Percentiles rank a stretch among this genome's conserved stretches.
Evolutionary conservation across 1,140 invertebrate species (phyloP).

Genomic region (Pseudomyrmex pallidus): DNA sequence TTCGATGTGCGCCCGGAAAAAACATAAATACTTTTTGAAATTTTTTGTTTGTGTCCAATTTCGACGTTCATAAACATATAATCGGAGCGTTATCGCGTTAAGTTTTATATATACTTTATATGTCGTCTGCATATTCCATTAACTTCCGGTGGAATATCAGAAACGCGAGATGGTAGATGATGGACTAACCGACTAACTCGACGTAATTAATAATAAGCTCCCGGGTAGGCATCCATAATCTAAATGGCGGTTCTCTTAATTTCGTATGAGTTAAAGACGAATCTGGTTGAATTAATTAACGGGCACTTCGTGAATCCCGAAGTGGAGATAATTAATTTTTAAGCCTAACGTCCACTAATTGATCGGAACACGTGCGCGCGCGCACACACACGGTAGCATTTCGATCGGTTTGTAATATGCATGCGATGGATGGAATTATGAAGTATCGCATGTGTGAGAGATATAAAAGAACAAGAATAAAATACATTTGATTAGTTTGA

Average conservation of each 20-base stretch:
- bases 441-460: constrained; percentile 1
- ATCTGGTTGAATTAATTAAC: constrained; percentile 71
- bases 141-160: constrained; percentile 58
- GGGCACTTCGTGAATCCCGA: constrained; percentile 63
- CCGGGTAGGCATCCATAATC: constrained; percentile 61
- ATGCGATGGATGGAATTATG: neutral
- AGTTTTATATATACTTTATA: constrained; percentile 10
- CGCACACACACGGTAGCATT: neutral
- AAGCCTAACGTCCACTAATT: constrained; percentile 75
- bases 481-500: neutral
- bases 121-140: constrained; percentile 34
- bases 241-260: constrained; percentile 60
- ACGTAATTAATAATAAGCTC: constrained; percentile 68
- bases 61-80: neutral
- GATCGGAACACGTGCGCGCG: constrained; percentile 46
- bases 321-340: constrained; percentile 77
- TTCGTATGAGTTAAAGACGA: constrained; percentile 64
- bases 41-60: neutral
- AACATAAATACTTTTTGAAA: constrained; percentile 5
- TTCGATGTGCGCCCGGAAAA: neutral
- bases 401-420: constrained; percentile 25
- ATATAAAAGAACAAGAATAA: constrained; percentile 4
- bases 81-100: neutral
- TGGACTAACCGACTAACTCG: constrained; percentile 59
- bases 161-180: constrained; percentile 57